Evolutionary conservation across 1,140 invertebrate species (phyloP), one percentile per base, ranked within the genome.

Genomic region (Vollenhovia emeryi): DNA sequence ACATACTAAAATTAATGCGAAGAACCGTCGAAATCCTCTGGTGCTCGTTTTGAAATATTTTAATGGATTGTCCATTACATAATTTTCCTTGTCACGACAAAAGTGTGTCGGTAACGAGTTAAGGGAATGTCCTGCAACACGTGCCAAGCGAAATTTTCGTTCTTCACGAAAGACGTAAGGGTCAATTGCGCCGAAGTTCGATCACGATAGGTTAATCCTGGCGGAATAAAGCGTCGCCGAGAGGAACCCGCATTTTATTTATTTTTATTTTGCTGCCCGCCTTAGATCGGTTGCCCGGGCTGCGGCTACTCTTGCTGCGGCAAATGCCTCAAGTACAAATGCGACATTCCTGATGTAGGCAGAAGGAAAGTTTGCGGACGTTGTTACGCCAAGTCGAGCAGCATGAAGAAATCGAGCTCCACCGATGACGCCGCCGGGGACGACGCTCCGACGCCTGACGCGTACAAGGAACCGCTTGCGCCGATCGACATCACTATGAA

Each of bases 261-360:
- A 40, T 79, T 5, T 33, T 60, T 66, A 48, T 82, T 75, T 43
- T 86, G 43, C 18, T 86, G 43, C 9, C 68, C 9, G 50, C 86
- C n/a, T 75, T 68, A 95, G 94, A 85, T 92, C 84, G 93, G 89
- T 71, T 95, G 94, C 87, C 93, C 94, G 18, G 92, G 85, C 24
- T 95, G 94, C 89, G 93, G 93, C 64, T 95, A 94, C 90, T 94
- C 94, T 13, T 93, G 88, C 79, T 95, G 94, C 69, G 91, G 73
- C 45, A 95, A 94, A 78, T 95, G 94, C 80, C 90, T 95, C n/a
- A 94, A 94, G 71, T 94, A 94, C 59, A 94, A 94, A 91, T 89
- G 87, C 33, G 73, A 93, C 45, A 64, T 95, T 52, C 87, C 93
- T 30, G 85, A 92, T 83, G 50, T 80, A 78, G 90, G 89, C 33